Evolutionary conservation across 2,113 vertebrate species (phyloP).

Genomic region (Apteryx owenii): DNA sequence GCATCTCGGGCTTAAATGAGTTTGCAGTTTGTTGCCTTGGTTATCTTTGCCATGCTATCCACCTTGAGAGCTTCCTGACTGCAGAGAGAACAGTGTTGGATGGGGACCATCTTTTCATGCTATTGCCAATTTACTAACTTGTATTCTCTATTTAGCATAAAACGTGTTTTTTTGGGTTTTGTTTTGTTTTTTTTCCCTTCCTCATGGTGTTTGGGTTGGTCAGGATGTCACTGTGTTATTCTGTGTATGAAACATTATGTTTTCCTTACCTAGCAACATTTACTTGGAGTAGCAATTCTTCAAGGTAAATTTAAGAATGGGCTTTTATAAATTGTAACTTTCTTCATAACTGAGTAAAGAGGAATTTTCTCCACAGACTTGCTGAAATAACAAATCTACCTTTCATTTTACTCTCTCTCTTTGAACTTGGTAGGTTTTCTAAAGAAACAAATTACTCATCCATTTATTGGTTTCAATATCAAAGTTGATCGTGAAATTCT

Average conservation of each 20-base stretch:
- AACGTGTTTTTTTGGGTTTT: not conserved
- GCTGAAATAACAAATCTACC: constrained; percentile 21
- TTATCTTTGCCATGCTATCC: not conserved
- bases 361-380: constrained; percentile 49
- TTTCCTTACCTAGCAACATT: not conserved
- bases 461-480: not conserved
- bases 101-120: not conserved
- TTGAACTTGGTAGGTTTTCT: constrained; percentile 6
- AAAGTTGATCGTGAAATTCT: not conserved
- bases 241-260: not conserved
- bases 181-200: not conserved
- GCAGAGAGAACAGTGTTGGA: not conserved
- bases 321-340: constrained; percentile 15
- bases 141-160: not conserved
- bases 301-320: constrained; percentile 18
- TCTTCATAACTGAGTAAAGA: not conserved
- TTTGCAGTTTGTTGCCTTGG: not conserved
- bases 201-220: constrained; percentile 21
- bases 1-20: not conserved
- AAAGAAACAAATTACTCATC: not conserved
- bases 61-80: not conserved
- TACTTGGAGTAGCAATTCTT: not conserved
- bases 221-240: constrained; percentile 23
- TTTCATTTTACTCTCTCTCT: not conserved
- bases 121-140: not conserved